Evolutionary conservation across 1,140 invertebrate species (phyloP), one percentile per base, ranked within the genome.

Genomic region (Leptestheria dahalacensis): DNA sequence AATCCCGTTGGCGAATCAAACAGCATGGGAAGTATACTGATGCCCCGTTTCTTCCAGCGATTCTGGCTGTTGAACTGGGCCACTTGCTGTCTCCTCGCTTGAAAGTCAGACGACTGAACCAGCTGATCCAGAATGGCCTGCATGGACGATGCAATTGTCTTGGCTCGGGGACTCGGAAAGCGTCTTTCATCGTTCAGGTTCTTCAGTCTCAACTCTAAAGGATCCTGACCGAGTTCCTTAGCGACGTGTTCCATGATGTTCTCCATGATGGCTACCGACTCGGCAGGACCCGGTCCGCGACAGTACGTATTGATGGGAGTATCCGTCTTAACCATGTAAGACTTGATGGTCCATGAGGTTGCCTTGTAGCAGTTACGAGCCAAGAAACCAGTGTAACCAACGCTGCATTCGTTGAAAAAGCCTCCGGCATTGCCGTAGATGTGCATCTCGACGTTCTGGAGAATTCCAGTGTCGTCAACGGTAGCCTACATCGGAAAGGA

Each of bases 21-120:
- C 76, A 73, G 68, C 78, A 88, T 81, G 0, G 82, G 77, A 24
- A 81, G 68, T 1, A 88, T 23, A 24, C 81, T 76, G 9, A 89
- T 73, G 2, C 84, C 84, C 33, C 79, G 76, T 68, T 89, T 90
- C 62, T 77, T 81, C 87, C 87, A 90, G 26, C 83, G 76, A 73
- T 89, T 86, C 15, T 41, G 6, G 6, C 15, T 6, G 33, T 41
- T 41, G 33, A 41, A 41, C 33, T 15, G 33, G n/a, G n/a, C n/a
- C n/a, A n/a, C n/a, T n/a, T n/a, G n/a, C n/a, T n/a, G n/a, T n/a
- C n/a, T n/a, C n/a, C n/a, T n/a, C n/a, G n/a, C n/a, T n/a, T n/a
- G n/a, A n/a, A n/a, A n/a, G n/a, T n/a, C n/a, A n/a, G n/a, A n/a
- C n/a, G n/a, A n/a, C n/a, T n/a, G n/a, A n/a, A n/a, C n/a, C n/a